Percentiles rank a stretch among this genome's conserved stretches.
Conservation (phyloP, 37 sponge, comb jelly and placozoan genomes). For the Petrosia ficiformis region DNA sequence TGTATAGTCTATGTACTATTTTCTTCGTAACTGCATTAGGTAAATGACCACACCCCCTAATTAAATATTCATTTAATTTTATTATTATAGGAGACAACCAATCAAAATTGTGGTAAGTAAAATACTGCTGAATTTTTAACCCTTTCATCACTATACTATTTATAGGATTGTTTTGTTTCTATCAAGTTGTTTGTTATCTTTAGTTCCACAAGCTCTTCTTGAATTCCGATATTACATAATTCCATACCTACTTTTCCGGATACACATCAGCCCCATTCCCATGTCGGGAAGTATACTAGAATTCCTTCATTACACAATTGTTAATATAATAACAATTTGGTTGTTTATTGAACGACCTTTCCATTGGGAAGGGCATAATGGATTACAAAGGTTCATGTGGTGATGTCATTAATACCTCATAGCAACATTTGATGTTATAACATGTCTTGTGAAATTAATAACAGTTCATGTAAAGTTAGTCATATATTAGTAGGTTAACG, state of each 20-base stretch:
- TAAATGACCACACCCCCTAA: not conserved
- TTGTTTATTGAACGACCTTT: slow-evolving; percentile 69
- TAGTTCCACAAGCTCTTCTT: slow-evolving; percentile 80
- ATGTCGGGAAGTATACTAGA: slow-evolving; percentile 20
- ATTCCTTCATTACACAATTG: slow-evolving; percentile 16
- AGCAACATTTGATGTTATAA: too few species aligned
- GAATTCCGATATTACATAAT: slow-evolving; percentile 94
- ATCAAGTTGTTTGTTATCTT: slow-evolving; percentile 29
- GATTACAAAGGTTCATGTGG: slow-evolving; percentile 87
- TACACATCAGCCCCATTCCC: slow-evolving; percentile 22
- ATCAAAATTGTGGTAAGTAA: not conserved
- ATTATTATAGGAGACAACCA: not conserved
- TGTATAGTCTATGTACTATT: slow-evolving; percentile 17
- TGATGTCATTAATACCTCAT: slow-evolving; percentile 8
- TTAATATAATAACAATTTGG: slow-evolving; percentile 60
- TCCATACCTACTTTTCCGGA: slow-evolving; percentile 66
- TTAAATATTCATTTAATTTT: not conserved
- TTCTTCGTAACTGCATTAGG: not conserved
- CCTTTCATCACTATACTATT: not conserved
- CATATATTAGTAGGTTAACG: too few species aligned
- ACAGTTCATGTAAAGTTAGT: too few species aligned
- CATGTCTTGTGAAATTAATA: too few species aligned
- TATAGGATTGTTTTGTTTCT: slow-evolving; percentile 51
- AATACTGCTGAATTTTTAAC: not conserved
- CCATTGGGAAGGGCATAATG: slow-evolving; percentile 49